Evolutionary conservation across 1,140 invertebrate species (phyloP), one percentile per base, ranked within the genome.

Genomic region (Condylostylus longicornis): DNA sequence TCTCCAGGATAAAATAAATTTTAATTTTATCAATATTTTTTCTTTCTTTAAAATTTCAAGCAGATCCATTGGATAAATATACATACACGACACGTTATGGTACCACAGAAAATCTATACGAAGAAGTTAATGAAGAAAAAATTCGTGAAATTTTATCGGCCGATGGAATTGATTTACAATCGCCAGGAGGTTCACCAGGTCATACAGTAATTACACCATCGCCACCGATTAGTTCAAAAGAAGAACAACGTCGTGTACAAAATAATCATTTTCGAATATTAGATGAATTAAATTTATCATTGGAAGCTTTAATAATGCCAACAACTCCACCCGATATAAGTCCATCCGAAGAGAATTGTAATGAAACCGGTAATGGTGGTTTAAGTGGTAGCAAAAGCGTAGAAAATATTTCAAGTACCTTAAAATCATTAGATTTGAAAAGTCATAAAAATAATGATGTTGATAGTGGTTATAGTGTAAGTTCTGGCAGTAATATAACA

Each of bases 301-400:
- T 85, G 31, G 85, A 88, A 64, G 81, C 82, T 14, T 78, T 88
- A 73, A 65, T 85, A 28, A 85, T 85, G 80, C 81, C 79, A n/a
- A 67, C 53, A 10, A 59, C 54, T 2, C 54, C 56, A 20, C 54
- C 50, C 3, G 49, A 56, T 14, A 42, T 54, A 4, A 52, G 51
- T 35, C 51, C 54, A 32, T 53, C 45, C 32, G 46, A 54, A 10
- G 39, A 35, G n/a, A n/a, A n/a, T n/a, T n/a, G n/a, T n/a, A n/a
- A n/a, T n/a, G n/a, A n/a, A n/a, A n/a, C n/a, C n/a, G n/a, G n/a
- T n/a, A n/a, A n/a, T n/a, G n/a, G n/a, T n/a, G n/a, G n/a, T n/a
- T n/a, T n/a, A n/a, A n/a, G n/a, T n/a, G n/a, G n/a, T n/a, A n/a
- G n/a, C n/a, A n/a, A 46, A 42, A 57, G 54, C 36, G 31, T 75